Evolutionary conservation across 2,113 vertebrate genomes (phyloP).

Genomic region (Daphoenositta chrysoptera): DNA sequence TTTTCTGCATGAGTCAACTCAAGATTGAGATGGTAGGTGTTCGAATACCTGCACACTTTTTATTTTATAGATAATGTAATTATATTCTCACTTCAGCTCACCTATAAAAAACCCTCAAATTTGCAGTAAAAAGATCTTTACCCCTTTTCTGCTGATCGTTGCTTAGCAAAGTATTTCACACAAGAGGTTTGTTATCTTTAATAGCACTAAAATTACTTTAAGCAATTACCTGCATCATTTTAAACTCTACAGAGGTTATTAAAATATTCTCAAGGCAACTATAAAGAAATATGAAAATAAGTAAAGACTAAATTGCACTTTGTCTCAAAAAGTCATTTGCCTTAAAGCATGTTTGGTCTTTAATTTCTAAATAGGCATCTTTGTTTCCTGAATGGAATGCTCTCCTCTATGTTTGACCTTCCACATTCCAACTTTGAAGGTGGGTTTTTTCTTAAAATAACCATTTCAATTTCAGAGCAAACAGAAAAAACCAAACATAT

Average conservation of each 20-base stretch:
- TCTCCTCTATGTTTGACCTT: background rate
- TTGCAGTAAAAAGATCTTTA: constrained; percentile 54
- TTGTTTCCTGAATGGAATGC: constrained; percentile 8
- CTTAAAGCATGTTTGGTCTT: constrained; percentile 27
- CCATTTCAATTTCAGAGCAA: background rate
- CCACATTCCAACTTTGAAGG: background rate
- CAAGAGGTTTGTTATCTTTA: constrained; percentile 73
- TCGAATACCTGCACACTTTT: constrained; percentile 24
- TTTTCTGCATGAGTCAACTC: background rate
- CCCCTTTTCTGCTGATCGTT: constrained; percentile 61
- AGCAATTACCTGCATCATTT: constrained; percentile 71
- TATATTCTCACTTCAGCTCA: constrained; percentile 48
- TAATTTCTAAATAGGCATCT: constrained; percentile 21
- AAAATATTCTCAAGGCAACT: constrained; percentile 66
- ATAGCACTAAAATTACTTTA: constrained; percentile 72
- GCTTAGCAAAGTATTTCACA: constrained; percentile 67
- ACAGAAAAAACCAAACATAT: background rate
- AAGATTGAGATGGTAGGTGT: background rate
- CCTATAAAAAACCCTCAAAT: constrained; percentile 52
- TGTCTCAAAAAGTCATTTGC: constrained; percentile 38
- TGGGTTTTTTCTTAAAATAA: background rate
- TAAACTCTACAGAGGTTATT: constrained; percentile 70
- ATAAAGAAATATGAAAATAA: constrained; percentile 70
- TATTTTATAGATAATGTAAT: constrained; percentile 57
- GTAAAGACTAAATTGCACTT: constrained; percentile 55